phyloP scores from a whole-genome alignment of 2,113 vertebrate genomes.

The Geococcyx californianus region DNA sequence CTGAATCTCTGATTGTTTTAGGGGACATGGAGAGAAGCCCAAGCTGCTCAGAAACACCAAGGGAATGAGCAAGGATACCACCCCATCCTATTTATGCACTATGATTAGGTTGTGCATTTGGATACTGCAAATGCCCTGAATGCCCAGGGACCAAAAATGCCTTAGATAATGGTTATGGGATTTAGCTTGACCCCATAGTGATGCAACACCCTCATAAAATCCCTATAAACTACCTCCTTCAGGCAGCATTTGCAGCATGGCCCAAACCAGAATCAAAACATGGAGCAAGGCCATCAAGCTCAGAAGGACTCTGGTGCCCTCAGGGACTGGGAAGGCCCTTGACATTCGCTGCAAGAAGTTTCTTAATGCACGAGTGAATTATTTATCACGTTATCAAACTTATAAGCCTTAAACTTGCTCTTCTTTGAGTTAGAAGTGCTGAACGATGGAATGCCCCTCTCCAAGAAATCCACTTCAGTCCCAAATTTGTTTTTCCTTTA shows the following conservation, averaged over 20 bases:
- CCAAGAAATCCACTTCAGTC: not conserved
- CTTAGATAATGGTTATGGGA: not conserved
- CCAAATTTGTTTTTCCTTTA: not conserved
- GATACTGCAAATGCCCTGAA: not conserved
- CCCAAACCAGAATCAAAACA: not conserved
- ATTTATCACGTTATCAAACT: not conserved
- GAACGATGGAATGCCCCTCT: not conserved
- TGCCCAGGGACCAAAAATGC: not conserved
- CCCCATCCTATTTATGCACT: not conserved
- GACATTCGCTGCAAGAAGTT: not conserved
- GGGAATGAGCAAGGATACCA: not conserved
- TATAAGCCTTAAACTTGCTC: not conserved
- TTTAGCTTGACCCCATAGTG: not conserved
- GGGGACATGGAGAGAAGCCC: accelerated
- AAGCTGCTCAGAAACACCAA: not conserved
- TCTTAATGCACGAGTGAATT: not conserved
- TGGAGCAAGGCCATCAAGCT: not conserved
- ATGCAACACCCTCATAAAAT: not conserved
- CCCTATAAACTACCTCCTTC: not conserved
- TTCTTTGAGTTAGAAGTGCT: not conserved
- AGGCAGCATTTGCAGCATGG: not conserved
- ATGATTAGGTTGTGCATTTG: not conserved
- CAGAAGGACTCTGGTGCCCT: not conserved
- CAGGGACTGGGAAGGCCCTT: not conserved
- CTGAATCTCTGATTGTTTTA: not conserved